Base-by-base conservation (phyloP, 2,888 invertebrate genomes). In the Andrena camellia region DNA sequence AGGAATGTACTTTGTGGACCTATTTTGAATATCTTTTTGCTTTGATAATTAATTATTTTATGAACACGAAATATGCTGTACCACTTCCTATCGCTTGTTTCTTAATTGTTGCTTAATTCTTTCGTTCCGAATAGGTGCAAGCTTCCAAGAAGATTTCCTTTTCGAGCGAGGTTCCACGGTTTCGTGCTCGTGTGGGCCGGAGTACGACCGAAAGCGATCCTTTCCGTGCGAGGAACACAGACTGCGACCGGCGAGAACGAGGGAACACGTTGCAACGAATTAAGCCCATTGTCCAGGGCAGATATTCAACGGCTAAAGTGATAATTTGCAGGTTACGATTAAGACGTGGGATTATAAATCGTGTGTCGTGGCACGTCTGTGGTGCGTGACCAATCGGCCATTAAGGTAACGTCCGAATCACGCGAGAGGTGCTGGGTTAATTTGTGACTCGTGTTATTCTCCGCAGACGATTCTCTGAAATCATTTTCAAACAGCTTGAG, bases 301-400 rank as follows among this genome's bases (percentile, higher is more conserved):
- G 78, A 74, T 77, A 81, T 83, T 84, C 83, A 67, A 35, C 35
- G 68, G 67, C 73, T 82, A 86, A 87, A 90, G 90, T 90, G 91
- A 90, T 91, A 92, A 92, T 92, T 92, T 91, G 90, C 85, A 86
- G 86, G 69, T 75, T 85, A 84, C 88, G 90, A 92, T 92, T 91
- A 90, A 92, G 92, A 92, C 87, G 81, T 92, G 89, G 87, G 77
- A 91, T 89, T 90, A 84, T 86, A 89, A 91, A 88, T 85, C 83
- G 83, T 85, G 83, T 84, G 87, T 90, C 89, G 86, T 86, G 88
- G 78, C 82, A 81, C 83, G 76, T 84, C 57, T 63, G 66, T 59
- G 63, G 88, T 90, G 92, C 93, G 93, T 93, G 93, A 91, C 92
- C 89, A 87, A 87, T 89, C 88, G 86, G 67, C 88, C 90, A 91